Evolutionary conservation across 2,888 invertebrate species (phyloP).

Genomic region (Electrophaes corylata): DNA sequence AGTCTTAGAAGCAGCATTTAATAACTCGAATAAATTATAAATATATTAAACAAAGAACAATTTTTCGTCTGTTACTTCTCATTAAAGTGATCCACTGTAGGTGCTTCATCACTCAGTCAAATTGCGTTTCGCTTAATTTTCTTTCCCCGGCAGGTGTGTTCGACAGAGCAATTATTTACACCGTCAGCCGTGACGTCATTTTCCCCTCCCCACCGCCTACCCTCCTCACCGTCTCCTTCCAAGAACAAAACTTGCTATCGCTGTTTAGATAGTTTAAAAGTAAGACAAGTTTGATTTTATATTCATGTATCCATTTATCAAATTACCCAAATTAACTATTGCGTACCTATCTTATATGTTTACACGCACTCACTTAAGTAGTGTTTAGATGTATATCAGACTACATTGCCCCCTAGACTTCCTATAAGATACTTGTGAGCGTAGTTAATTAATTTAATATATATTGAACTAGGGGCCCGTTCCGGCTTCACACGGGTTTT

Average conservation of each 20-base stretch:
- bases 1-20: slow-evolving; percentile 18
- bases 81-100: slow-evolving; percentile 80
- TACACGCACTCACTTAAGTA: no score
- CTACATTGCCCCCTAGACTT: no score
- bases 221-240: slow-evolving; percentile 46
- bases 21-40: slow-evolving; percentile 54
- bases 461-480: no score
- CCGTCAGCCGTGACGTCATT: slow-evolving; percentile 78
- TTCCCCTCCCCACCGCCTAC: slow-evolving; percentile 41
- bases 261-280: slow-evolving; percentile 71
- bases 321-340: no score
- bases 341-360: no score
- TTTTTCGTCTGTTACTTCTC: slow-evolving; percentile 79
- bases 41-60: slow-evolving; percentile 68
- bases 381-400: no score
- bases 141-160: slow-evolving; percentile 83
- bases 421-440: no score
- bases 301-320: slow-evolving; percentile 45
- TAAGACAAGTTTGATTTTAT: slow-evolving; percentile 56
- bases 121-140: slow-evolving; percentile 84
- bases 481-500: no score
- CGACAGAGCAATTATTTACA: slow-evolving; percentile 84
- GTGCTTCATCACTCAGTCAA: slow-evolving; percentile 84
- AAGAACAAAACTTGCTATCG: slow-evolving; percentile 62
- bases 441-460: no score